Conservation (phyloP, 2,113 vertebrate genomes). For the Litocranius walleri region DNA sequence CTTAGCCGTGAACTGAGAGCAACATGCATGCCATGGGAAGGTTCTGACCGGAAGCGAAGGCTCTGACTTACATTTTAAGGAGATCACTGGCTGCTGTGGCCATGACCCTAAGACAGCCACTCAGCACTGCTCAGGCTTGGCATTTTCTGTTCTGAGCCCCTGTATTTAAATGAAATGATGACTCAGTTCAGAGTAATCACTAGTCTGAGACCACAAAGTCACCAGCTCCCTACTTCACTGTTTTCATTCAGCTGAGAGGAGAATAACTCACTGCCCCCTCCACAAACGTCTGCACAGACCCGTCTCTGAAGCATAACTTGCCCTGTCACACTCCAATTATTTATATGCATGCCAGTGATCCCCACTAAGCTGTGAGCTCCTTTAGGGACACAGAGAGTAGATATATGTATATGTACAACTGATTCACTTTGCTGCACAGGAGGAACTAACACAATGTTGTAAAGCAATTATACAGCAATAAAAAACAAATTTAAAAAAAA, state of each 20-base stretch:
- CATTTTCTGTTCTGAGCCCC: background rate
- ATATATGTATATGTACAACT: background rate
- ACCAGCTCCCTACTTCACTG: background rate
- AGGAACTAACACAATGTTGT: background rate
- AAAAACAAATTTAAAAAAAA: background rate
- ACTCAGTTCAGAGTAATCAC: background rate
- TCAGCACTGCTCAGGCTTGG: background rate
- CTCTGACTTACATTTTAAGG: background rate
- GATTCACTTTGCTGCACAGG: background rate
- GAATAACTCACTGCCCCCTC: background rate
- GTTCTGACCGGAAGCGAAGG: background rate
- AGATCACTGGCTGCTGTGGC: background rate
- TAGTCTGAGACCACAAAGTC: background rate
- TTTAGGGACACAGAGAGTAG: background rate
- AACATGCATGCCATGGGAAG: fast-evolving
- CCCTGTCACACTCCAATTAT: too few relatives aligned
- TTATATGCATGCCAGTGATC: fast-evolving
- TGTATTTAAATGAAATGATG: background rate
- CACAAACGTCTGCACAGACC: fast-evolving
- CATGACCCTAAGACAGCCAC: background rate
- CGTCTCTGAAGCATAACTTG: fast-evolving
- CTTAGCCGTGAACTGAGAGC: background rate
- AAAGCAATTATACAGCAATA: background rate
- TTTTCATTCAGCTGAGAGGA: background rate
- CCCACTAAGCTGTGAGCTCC: fast-evolving